These are phyloP conservation scores for Rhinopomastus cyanomelas DNA, from an alignment of 2,113 vertebrate genomes.

Conservation along the genomic window DNA sequence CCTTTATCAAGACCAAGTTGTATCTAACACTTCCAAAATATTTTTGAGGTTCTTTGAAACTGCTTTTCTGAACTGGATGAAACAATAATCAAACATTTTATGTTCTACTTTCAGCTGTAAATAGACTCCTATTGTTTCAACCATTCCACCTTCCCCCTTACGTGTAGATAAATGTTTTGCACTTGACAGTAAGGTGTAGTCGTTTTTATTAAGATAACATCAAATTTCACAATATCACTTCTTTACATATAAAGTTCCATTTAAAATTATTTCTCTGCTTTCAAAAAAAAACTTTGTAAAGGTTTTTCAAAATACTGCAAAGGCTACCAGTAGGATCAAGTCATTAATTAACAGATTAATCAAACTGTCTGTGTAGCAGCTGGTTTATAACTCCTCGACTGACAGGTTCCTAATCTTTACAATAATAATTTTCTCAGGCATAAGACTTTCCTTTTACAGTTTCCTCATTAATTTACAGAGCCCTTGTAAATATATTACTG, in stretches of 20 bases:
- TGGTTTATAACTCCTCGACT: constrained; percentile 45
- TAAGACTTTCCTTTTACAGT: constrained; percentile 11
- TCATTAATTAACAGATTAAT: constrained; percentile 62
- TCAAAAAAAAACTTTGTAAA: neutral
- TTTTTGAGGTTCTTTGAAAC: neutral
- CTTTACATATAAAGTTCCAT: neutral
- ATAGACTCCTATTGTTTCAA: too few species aligned
- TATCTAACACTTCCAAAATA: neutral
- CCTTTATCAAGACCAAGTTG: neutral
- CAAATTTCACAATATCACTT: neutral
- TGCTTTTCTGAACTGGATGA: neutral
- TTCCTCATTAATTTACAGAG: constrained; percentile 1
- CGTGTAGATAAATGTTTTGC: neutral
- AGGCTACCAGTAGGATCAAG: neutral
- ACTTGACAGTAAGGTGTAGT: neutral
- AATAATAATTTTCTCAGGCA: constrained; percentile 49
- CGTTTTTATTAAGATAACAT: neutral
- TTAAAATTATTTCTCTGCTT: neutral
- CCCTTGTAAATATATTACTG: constrained; percentile 19
- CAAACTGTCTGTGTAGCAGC: constrained; percentile 26
- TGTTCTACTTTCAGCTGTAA: neutral
- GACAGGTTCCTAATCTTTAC: constrained; percentile 53
- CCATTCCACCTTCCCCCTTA: neutral
- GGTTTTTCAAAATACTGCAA: constrained; percentile 17
- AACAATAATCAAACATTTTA: neutral